Evolutionary conservation across 1,140 invertebrate genomes (phyloP), one percentile per base, ranked within the genome.

Genomic region (Eufriesea mexicana): DNA sequence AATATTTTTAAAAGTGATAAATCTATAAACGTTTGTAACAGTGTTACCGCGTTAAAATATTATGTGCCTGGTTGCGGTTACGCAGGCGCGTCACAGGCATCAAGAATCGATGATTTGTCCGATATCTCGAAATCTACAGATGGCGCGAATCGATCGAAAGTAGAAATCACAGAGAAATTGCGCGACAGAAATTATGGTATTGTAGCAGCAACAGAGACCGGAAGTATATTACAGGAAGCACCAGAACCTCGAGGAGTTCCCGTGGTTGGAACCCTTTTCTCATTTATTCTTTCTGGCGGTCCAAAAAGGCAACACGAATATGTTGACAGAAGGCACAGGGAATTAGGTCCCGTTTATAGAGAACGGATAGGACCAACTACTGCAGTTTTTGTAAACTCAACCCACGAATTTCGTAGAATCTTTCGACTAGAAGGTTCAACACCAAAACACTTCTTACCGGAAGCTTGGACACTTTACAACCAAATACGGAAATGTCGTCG

Each of bases 401-500:
- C 96, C 4, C 93, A 95, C 20, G 94, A 96, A 49, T 97, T 97
- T 91, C 95, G 96, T 76, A 92, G 94, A 20, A 95, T 98, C 23
- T 98, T 97, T 92, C 90, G 95, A 10, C 93, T 96, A 16, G 98
- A 98, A 95, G 98, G 97, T 77, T 96, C 96, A 89, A 96, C 96
- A 90, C 98, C 98, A 0, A 93, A 93, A 68, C 97, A 98, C 93
- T 95, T 97, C 87, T 91, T 98, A 83, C 98, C 98, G 6, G 97
- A 98, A 90, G 95, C 97, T 5, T 98, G 98, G 97, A 91, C 95
- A 1, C 91, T 97, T 20, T 98, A 98, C 89, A 98, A 98, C 90
- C 92, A 97, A 88, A 91, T 96, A 5, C 95, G 96, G 84, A 95
- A 95, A 51, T 96, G 95, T 68, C 94, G 96, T 85, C 95, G 98